phyloP scores from a whole-genome alignment of 2,888 invertebrate genomes.

The Lapara coniferarum region DNA sequence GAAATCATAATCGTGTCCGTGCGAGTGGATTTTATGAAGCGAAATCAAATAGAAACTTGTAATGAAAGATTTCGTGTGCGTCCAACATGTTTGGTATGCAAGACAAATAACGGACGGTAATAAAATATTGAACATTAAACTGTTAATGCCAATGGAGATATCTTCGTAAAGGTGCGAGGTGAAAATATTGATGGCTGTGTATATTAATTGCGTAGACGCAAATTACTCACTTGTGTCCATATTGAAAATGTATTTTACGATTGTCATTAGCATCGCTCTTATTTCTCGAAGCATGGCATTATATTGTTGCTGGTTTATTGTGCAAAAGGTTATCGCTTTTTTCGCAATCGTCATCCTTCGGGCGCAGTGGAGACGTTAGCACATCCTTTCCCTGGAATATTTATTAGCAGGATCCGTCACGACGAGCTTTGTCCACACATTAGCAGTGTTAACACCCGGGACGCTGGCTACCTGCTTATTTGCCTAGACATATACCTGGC shows the following conservation, averaged over 20 bases:
- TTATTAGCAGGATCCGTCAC: constrained; percentile 80
- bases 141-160: constrained; percentile 68
- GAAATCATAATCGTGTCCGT: constrained; percentile 78
- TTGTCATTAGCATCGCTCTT: constrained; percentile 22
- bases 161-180: constrained; percentile 57
- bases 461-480: constrained; percentile 67
- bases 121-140: constrained; percentile 78
- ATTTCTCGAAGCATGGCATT: not conserved
- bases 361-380: constrained; percentile 57
- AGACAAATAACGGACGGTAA: constrained; percentile 72
- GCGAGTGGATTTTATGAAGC: constrained; percentile 77
- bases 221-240: constrained; percentile 32
- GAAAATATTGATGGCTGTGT: constrained; percentile 56
- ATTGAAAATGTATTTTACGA: constrained; percentile 21
- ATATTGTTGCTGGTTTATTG: constrained; percentile 22
- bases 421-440: constrained; percentile 79
- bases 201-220: constrained; percentile 41
- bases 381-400: constrained; percentile 74
- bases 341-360: constrained; percentile 3
- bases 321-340: not conserved
- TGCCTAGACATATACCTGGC: constrained; percentile 64
- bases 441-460: constrained; percentile 78
- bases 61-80: constrained; percentile 78
- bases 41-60: constrained; percentile 83
- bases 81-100: constrained; percentile 73